Base-by-base conservation (phyloP, 1,140 invertebrate genomes). In the Brachionus manjavacas region DNA sequence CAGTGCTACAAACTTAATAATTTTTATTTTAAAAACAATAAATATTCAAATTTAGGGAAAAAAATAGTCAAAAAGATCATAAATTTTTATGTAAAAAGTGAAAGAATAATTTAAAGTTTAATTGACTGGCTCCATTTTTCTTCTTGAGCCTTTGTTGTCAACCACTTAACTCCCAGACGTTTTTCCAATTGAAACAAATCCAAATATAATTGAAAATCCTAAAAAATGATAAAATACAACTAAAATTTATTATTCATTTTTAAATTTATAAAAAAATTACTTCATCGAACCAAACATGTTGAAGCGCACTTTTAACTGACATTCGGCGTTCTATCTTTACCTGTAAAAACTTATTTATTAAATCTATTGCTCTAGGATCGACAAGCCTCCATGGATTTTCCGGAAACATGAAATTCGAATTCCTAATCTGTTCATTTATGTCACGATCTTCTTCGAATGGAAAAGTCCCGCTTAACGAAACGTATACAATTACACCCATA, bases 401-500 rank as follows among this genome's bases (percentile, higher is more conserved):
- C 41, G 80, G 80, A 83, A 83, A 83, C 80, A 83, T 83, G 23
- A 70, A 83, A 68, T 83, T 72, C 14, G 60, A 16, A 70, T 72
- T 83, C 12, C 23, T 35, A 9, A 83, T 83, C 60, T 83, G 80
- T 23, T 83, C 80, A 6, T 83, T 35, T 41, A 83, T 83, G 16
- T 83, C 80, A 41, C 60, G 16, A 16, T 83, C 80, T 46, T 83
- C 80, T 68, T 83, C 60, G 16, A 83, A 83, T 23, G 80, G 80
- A 70, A 83, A 83, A 16, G 80, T 83, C 2, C 80, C 80, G 31
- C 80, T 83, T 72, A 83, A 83, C 1, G 46, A 60, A 41, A 92
- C 97, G 89, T 99, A 99, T 74, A 99, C 93, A 86, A 99, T 98
- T 0, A 99, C 97, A 25, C 97, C 97, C 74, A 98, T 96, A 87